Base-by-base conservation (phyloP, 2,888 invertebrate genomes). In the Dicyrtoma fusca region DNA sequence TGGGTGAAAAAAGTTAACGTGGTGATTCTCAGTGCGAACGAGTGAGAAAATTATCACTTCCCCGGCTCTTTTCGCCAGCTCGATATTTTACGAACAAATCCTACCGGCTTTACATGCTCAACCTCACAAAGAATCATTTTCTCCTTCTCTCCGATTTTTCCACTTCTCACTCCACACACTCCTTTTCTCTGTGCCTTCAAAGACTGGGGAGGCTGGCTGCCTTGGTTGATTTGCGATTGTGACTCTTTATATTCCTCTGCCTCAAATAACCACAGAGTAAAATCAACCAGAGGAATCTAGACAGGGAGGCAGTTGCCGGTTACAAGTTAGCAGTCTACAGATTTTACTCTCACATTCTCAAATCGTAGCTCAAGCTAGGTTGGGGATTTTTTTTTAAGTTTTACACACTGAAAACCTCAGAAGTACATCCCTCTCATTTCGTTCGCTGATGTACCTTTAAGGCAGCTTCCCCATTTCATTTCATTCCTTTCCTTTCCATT, bases 31-130 rank as follows among this genome's bases (percentile, higher is more conserved):
- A 68, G 59, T 57, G 57, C 25, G 68, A 68, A 68, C 55, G 68
- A 68, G 68, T 66, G 66, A 66, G 47, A 68, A 68, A 68, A 68
- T 68, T 68, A 68, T 57, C 68, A 68, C 68, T 68, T 68, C 68
- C 25, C 68, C 55, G 45, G 57, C 59, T 68, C 68, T 57, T 57
- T 59, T 59, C 68, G 47, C 68, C 68, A 68, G 57, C 57, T 68
- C 68, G 47, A 68, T 68, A 68, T 68, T 68, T 68, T 68, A 68
- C 68, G 57, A 68, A 68, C 68, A 68, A 68, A 68, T 68, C 68
- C 68, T 68, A 45, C 21, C 59, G 55, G 68, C 68, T 68, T 68
- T 68, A 68, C 68, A 68, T 68, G 68, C 55, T 68, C 68, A 42
- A 49, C 65, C 42, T 65, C 42, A 65, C 26, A 65, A 49, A 51